phyloP scores from a whole-genome alignment of 2,888 invertebrate species.

The Pedicia rivosa region DNA sequence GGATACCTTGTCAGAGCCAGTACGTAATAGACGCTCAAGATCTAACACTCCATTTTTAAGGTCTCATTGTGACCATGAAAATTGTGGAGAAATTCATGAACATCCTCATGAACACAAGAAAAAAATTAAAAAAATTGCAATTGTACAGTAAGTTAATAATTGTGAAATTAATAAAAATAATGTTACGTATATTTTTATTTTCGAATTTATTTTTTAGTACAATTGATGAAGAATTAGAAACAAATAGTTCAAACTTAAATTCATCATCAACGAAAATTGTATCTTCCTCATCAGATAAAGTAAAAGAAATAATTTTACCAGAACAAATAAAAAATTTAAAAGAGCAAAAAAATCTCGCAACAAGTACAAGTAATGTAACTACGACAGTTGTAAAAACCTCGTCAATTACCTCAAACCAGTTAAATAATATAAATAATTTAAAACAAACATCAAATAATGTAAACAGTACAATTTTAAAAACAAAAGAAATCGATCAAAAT shows the following conservation, averaged over 20 bases:
- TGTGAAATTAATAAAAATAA: too few species aligned
- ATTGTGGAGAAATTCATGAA: conserved; percentile 36
- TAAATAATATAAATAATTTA: not conserved
- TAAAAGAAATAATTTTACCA: not conserved
- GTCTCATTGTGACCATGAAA: conserved; percentile 40
- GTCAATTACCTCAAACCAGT: not conserved
- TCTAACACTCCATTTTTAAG: conserved; percentile 50
- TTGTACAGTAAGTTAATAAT: conserved; percentile 10
- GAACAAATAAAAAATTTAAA: too few species aligned
- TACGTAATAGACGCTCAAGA: conserved; percentile 53
- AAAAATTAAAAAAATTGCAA: conserved; percentile 10
- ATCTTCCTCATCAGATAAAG: not conserved
- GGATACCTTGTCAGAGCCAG: conserved; percentile 24
- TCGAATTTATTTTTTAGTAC: conserved; percentile 4
- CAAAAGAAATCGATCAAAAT: conserved; percentile 25
- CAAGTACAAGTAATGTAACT: not conserved
- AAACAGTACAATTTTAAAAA: too few species aligned
- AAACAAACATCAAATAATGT: conserved; percentile 10
- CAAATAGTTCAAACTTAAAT: not conserved
- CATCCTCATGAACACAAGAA: conserved; percentile 29
- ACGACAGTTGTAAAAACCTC: not conserved
- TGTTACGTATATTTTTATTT: too few species aligned
- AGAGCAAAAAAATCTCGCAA: too few species aligned
- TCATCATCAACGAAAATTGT: not conserved
- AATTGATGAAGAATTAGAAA: conserved; percentile 4